Base-by-base conservation (phyloP, 53 echinoderm and acorn worm genomes). In the Apostichopus leukothele region DNA sequence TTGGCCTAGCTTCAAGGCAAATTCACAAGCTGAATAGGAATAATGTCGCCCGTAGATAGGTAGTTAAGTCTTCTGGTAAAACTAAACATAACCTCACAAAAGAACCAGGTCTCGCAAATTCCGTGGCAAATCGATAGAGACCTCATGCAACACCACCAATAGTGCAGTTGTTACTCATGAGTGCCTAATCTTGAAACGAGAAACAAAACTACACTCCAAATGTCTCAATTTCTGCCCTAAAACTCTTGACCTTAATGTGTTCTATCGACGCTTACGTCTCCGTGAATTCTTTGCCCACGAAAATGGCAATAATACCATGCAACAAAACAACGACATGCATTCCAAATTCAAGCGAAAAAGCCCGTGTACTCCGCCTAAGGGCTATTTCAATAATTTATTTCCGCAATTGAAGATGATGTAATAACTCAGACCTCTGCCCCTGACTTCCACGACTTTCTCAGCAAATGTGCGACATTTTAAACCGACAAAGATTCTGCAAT, bases 401-500 rank as follows among this genome's bases (percentile, higher is more conserved):
- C 71, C 67, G 86, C 86, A 12, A 86, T 86, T 68, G 71, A 66
- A 86, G 60, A 83, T 14, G 22, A 83, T 53, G 60, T 55, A 53
- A 83, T 53, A 14, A 83, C 3, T 54, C 10, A 76, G 7, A 26
- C 51, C 51, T 83, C 83, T 53, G 55, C 83, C 83, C 21, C 83
- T 6, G 53, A 83, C 18, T 83, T 83, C 18, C 54, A 14, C n/a
- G 55, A 83, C 60, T 53, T n/a, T 59, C 83, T 83, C 55, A 83
- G 7, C 16, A 83, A 53, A 54, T 53, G 55, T 81, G 9, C 4
- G 68, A 67, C 52, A 86, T 67, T 50, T 50, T 86, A 67, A 18
- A 67, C 67, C 50, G 27, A 86, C 67, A 86, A 86, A 86, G 86
- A 67, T 23, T 86, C 68, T 86, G 86, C 86, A 13, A 68, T 86